Conservation (phyloP, 2,797 vertebrate genomes). For the Acanthurus lineatus region DNA sequence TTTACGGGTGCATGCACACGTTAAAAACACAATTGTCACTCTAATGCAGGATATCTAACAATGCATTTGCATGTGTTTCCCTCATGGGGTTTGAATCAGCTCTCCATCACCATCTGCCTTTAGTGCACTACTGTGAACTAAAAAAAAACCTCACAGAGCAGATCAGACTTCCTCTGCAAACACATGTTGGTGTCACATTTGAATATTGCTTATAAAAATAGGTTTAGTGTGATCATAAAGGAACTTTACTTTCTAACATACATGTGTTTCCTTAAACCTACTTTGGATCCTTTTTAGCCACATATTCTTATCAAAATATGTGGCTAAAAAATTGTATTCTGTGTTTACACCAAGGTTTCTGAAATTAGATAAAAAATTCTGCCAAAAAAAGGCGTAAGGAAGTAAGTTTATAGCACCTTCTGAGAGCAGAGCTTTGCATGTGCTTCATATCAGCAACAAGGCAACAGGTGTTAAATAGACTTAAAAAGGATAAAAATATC, state of each 20-base stretch:
- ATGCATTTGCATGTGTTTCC: not conserved
- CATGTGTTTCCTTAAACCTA: no score
- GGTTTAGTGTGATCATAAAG: no score
- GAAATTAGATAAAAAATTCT: not conserved
- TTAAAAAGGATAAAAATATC: not conserved
- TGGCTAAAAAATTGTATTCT: not conserved
- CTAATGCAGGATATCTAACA: conserved; percentile 7
- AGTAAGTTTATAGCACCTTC: not conserved
- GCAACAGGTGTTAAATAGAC: not conserved
- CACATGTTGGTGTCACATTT: not conserved
- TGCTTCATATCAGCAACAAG: not conserved
- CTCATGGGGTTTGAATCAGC: not conserved
- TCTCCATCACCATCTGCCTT: conserved; percentile 9
- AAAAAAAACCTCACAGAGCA: not conserved
- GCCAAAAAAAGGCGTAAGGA: not conserved
- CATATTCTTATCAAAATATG: not conserved
- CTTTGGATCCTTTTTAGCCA: no score
- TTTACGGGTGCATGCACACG: conserved; percentile 22
- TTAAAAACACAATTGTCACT: conserved; percentile 8
- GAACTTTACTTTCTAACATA: no score
- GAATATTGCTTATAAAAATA: not conserved
- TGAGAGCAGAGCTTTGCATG: not conserved
- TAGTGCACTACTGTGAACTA: not conserved
- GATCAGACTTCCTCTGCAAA: conserved; percentile 10
- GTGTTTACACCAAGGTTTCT: not conserved